Evolutionary conservation across 1,140 invertebrate species (phyloP).

Genomic region (Lysiphlebus fabarum): DNA sequence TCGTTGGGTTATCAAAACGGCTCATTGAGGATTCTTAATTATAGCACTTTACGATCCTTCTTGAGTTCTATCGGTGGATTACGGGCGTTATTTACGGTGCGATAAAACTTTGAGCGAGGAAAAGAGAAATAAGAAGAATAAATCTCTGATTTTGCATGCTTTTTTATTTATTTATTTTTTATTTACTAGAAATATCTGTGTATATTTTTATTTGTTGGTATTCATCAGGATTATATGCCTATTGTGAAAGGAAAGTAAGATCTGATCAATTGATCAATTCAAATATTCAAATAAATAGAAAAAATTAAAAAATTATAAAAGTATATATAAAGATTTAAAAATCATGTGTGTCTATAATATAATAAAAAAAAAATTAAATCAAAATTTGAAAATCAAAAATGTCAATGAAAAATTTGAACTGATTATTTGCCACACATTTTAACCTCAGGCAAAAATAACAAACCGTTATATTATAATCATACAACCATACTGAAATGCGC

Average conservation of each 20-base stretch:
- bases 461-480: constrained; percentile 18
- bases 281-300: not conserved
- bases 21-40: constrained; percentile 27
- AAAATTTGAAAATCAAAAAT: not conserved
- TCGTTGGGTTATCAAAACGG: constrained; percentile 23
- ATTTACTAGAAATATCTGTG: constrained; percentile 4
- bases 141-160: constrained; percentile 21
- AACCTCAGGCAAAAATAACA: constrained; percentile 8
- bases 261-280: not conserved
- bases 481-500: no score
- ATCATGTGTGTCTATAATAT: not conserved
- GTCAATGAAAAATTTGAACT: constrained; percentile 18
- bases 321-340: not conserved
- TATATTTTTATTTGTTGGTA: not conserved
- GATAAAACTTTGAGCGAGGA: constrained; percentile 21
- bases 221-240: not conserved
- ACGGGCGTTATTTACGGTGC: constrained; percentile 26
- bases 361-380: not conserved
- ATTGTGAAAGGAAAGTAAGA: not conserved
- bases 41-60: constrained; percentile 26
- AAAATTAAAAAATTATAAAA: constrained; percentile 4
- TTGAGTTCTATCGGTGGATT: constrained; percentile 26
- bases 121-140: constrained; percentile 10
- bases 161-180: constrained; percentile 2
- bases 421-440: constrained; percentile 17